phyloP scores from a whole-genome alignment of 2,888 invertebrate species.

The Plagodis dolabraria region DNA sequence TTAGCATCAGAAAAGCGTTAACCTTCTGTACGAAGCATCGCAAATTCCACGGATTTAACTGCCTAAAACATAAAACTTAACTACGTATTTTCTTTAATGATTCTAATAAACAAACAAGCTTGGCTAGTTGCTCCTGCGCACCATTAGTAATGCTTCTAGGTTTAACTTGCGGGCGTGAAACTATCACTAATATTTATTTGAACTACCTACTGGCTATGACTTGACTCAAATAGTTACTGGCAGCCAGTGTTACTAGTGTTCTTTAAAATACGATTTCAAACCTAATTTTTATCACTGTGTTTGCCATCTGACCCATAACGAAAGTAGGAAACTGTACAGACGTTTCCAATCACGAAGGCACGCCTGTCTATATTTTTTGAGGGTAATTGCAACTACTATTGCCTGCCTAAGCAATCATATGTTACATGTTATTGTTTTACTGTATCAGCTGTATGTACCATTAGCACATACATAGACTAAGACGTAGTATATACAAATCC shows the following conservation, averaged over 20 bases:
- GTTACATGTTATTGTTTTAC: no score
- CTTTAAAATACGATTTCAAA: not conserved
- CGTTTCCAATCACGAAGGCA: no score
- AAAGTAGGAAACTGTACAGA: no score
- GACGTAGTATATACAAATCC: no score
- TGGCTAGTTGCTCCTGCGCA: slow-evolving; percentile 33
- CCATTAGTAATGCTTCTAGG: slow-evolving; percentile 10
- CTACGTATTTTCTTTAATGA: slow-evolving; percentile 43
- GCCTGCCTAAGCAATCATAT: no score
- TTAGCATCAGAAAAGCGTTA: slow-evolving; percentile 8
- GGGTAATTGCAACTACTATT: no score
- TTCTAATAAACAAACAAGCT: slow-evolving; percentile 47
- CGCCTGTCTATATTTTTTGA: no score
- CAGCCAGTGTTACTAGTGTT: slow-evolving; percentile 11
- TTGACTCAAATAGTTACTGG: not conserved
- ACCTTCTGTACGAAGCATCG: slow-evolving; percentile 20
- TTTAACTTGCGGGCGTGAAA: slow-evolving; percentile 35
- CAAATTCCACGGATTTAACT: slow-evolving; percentile 29
- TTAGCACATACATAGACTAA: no score
- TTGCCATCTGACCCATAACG: no score
- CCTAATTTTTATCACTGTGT: no score
- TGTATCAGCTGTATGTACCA: no score
- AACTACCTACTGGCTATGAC: slow-evolving; percentile 34
- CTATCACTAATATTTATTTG: slow-evolving; percentile 41
- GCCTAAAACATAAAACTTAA: slow-evolving; percentile 41